Evolutionary conservation across 1,140 invertebrate species (phyloP).

Genomic region (Chrysopa pallens): DNA sequence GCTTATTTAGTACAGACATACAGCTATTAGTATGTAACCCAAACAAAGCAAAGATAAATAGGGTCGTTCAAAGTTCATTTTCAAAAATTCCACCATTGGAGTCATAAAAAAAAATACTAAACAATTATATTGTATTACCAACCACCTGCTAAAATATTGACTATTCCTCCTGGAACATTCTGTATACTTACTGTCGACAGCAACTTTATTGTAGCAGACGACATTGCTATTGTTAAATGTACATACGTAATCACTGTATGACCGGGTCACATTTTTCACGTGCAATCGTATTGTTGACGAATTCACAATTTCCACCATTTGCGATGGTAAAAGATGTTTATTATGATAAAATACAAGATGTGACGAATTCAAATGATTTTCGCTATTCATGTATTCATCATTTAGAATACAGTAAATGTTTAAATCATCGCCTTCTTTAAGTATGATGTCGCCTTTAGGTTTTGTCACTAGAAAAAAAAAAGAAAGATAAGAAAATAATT

Average conservation of each 20-base stretch:
- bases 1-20: too few species aligned
- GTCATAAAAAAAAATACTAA: too few species aligned
- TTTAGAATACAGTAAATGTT: slow-evolving; percentile 9
- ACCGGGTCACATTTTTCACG: slow-evolving; percentile 3
- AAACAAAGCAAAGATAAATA: too few species aligned
- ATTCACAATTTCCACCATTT: slow-evolving; percentile 6
- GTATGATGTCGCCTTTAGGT: slow-evolving; percentile 3
- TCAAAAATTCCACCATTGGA: too few species aligned
- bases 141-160: too few species aligned
- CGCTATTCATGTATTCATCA: slow-evolving; percentile 3
- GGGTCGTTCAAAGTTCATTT: too few species aligned
- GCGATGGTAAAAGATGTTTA: not conserved
- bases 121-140: too few species aligned
- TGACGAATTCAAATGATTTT: not conserved
- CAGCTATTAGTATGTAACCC: too few species aligned
- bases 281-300: slow-evolving; percentile 6
- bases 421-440: slow-evolving; percentile 10
- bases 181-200: slow-evolving; percentile 10
- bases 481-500: too few species aligned
- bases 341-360: slow-evolving; percentile 1
- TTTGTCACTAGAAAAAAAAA: too few species aligned
- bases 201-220: slow-evolving; percentile 9
- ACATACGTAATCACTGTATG: slow-evolving; percentile 1
- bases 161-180: too few species aligned
- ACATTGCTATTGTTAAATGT: not conserved